These are phyloP conservation scores for Nasalis larvatus DNA, from an alignment of 2,113 vertebrate species.

Conservation along the genomic window DNA sequence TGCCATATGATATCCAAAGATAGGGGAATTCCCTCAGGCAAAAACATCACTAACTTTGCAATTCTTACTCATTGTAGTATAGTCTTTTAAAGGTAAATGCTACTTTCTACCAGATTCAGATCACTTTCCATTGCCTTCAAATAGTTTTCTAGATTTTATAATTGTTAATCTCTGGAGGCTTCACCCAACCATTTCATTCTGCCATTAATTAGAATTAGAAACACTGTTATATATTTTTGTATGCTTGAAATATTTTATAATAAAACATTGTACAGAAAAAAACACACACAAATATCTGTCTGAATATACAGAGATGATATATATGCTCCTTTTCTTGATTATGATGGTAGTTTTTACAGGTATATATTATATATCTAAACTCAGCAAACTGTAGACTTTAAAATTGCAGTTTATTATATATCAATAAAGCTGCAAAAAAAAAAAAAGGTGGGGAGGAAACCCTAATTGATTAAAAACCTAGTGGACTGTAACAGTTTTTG, in stretches of 20 bases:
- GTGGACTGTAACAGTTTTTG: not conserved
- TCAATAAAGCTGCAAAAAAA: not conserved
- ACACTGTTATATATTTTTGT: not conserved
- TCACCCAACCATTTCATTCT: not conserved
- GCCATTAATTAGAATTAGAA: not conserved
- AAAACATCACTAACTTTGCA: not conserved
- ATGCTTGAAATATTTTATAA: not conserved
- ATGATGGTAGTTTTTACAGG: not conserved
- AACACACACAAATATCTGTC: not conserved
- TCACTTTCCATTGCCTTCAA: not conserved
- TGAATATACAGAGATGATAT: not conserved
- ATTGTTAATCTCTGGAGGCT: not conserved
- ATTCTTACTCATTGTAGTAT: not conserved
- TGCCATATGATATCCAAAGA: not conserved
- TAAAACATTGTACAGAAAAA: not conserved
- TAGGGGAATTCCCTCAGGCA: not conserved
- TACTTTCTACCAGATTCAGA: not conserved
- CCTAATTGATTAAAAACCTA: not conserved
- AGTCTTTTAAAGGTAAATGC: not conserved
- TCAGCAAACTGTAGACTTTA: not conserved
- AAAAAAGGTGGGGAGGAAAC: not conserved
- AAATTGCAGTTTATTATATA: not conserved
- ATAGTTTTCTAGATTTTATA: not conserved
- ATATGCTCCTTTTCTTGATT: not conserved
- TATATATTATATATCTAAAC: not conserved